Evolutionary conservation across 2,113 vertebrate genomes (phyloP), one percentile per base, ranked within the genome.

Genomic region (Ptilonorhynchus violaceus): DNA sequence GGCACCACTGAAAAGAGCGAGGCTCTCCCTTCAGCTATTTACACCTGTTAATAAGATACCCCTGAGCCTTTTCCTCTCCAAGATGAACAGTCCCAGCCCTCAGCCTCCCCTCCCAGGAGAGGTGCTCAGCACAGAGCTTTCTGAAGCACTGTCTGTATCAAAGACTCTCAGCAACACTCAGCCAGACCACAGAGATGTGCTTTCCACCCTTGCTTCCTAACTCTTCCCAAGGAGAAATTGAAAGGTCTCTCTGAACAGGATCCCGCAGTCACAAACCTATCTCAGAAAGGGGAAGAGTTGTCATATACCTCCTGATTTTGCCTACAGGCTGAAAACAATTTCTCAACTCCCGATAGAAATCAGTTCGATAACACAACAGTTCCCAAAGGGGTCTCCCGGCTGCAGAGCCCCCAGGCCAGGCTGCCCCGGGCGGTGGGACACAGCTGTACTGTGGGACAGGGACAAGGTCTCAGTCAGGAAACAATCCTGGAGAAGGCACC

Each of bases 361-460:
- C 25, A 2, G 13, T 14, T 22, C 0, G 0, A 10, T 10, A 33
- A 8, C 18, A 12, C 3, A 17, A 1, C 12, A 8, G 21, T 1
- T 46, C 25, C 19, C 50, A 21, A 3, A 52, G 24, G 11, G 5
- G 9, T 1, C 6, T 8, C 24, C 12, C 18, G 13, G 37, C 41
- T 10, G 10, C 23, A 10, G 35, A 52, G n/a, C 17, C 23, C 25
- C 8, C 16, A 5, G 49, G 27, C 21, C 50, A 22, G 23, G 39
- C 60, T 46, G 1, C 3, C 28, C 1, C 2, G 33, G 33, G 30
- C 2, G 0, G 13, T 1, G 4, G 15, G 27, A 31, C 35, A 6
- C 50, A 37, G 63, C 31, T 7, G 9, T 35, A 2, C 35, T 0
- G 0, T 10, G 18, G 13, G 4, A 3, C 3, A 10, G 2, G 1